Evolutionary conservation across 2,113 vertebrate species (phyloP).

Genomic region (Orthonyx spaldingii): DNA sequence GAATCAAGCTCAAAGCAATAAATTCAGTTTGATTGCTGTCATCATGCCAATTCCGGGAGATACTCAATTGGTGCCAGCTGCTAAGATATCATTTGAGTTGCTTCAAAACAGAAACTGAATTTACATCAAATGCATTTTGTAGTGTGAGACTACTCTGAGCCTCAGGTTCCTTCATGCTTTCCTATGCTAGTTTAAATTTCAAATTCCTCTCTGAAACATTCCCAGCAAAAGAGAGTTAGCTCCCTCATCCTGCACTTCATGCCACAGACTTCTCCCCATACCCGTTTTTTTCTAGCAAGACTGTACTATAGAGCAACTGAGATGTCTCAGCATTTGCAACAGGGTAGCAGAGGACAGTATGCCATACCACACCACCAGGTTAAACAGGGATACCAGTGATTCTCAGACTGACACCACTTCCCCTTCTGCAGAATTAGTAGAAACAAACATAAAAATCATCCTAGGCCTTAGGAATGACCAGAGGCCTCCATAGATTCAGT

Average conservation of each 20-base stretch:
- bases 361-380: not conserved
- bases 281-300: not conserved
- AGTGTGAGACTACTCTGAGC: not conserved
- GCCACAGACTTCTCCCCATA: not conserved
- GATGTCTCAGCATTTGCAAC: not conserved
- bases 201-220: not conserved
- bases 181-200: not conserved
- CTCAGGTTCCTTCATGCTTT: not conserved
- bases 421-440: not conserved
- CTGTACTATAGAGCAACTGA: not conserved
- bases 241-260: not conserved
- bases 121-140: constrained; percentile 37
- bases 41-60: constrained; percentile 49
- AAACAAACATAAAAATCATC: not conserved
- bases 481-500: not conserved
- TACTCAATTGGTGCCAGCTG: constrained; percentile 52
- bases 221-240: not conserved
- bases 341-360: not conserved
- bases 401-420: not conserved
- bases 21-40: constrained; percentile 61
- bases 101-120: constrained; percentile 44
- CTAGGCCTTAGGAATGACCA: not conserved
- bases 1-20: constrained; percentile 54
- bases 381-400: not conserved
- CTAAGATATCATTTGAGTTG: constrained; percentile 8